A percentile compares a stretch with the other conserved stretches of the same genome.
phyloP scores from a whole-genome alignment of 2,888 invertebrate species.

The Ichneumon xanthorius region DNA sequence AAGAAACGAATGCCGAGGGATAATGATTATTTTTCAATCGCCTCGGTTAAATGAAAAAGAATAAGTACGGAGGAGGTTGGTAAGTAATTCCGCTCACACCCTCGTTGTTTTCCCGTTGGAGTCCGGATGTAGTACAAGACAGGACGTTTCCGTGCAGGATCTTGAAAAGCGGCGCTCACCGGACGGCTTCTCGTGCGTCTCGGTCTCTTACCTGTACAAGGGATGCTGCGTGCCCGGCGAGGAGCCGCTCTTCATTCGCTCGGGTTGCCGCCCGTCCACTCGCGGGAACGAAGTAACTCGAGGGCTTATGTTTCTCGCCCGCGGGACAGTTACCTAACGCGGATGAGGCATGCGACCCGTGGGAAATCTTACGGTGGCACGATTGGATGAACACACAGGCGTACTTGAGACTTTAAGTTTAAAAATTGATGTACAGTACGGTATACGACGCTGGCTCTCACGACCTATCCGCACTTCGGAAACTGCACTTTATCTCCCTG shows the following conservation, averaged over 20 bases:
- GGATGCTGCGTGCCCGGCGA: slow-evolving; percentile 1
- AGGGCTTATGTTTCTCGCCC: slow-evolving; percentile 58
- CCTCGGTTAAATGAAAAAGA: neutral
- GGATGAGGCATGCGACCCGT: slow-evolving; percentile 81
- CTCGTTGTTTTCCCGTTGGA: neutral
- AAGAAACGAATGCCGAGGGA: neutral
- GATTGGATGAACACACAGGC: slow-evolving; percentile 69
- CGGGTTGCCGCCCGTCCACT: slow-evolving; percentile 28
- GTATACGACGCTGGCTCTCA: neutral
- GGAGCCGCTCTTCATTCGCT: neutral
- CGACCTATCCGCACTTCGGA: slow-evolving; percentile 22
- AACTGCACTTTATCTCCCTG: neutral
- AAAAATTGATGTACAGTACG: slow-evolving; percentile 59
- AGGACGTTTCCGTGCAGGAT: neutral
- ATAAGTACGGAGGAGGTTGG: neutral
- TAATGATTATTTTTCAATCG: neutral
- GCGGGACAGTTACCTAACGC: slow-evolving; percentile 75
- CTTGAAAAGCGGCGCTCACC: slow-evolving; percentile 8
- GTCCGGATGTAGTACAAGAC: neutral
- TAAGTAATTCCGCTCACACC: neutral
- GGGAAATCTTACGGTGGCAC: slow-evolving; percentile 82
- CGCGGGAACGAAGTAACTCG: slow-evolving; percentile 42
- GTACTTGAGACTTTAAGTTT: slow-evolving; percentile 61
- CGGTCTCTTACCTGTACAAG: neutral
- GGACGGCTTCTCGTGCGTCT: neutral